Evolutionary conservation across 2,888 invertebrate genomes (phyloP), one percentile per base, ranked within the genome.

Genomic region (Cryptophagus acutangulus): DNA sequence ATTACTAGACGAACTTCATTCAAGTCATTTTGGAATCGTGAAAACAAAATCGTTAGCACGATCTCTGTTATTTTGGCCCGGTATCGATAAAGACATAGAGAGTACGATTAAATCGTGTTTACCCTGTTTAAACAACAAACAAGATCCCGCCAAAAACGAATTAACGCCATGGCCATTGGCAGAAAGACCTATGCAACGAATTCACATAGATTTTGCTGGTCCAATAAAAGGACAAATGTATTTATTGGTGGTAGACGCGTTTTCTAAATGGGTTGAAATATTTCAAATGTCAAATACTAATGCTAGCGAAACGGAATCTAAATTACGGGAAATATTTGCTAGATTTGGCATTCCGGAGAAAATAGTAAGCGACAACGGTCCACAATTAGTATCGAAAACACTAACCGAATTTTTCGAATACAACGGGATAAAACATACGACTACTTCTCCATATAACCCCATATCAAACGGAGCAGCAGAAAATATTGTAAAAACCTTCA

Each of bases 381-480:
- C 42, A 12, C 41, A 38, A 9, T 35, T 45, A 26, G 18, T 17
- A 15, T 17, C 41, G n/a, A 36, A 33, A 20, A 10, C 24, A 10
- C 5, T 38, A 17, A n/a, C 34, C 15, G n/a, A 26, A 8, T 45
- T 45, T 25, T 33, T 34, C 2, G 34, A 30, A 14, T 20, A 10
- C 10, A 38, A 42, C 14, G 38, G 38, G 10, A 33, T 43, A 33
- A 31, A 18, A 9, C 38, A 41, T 24, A 33, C 33, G 2, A 39
- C 41, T 16, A 31, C 20, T 8, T 20, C 41, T 13, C 41, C 44
- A 28, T 37, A 29, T 9, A 18, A 46, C 29, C 35, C 34, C 10
- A 10, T 28, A 28, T 14, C 26, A 10, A 45, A 45, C 18, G 41
- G 42, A 17, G 33, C 24, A 17, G 45, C 46, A 8, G 43, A 46